Evolutionary conservation across 2,113 vertebrate genomes (phyloP), one percentile per base, ranked within the genome.

Genomic region (Microtus montanus): DNA sequence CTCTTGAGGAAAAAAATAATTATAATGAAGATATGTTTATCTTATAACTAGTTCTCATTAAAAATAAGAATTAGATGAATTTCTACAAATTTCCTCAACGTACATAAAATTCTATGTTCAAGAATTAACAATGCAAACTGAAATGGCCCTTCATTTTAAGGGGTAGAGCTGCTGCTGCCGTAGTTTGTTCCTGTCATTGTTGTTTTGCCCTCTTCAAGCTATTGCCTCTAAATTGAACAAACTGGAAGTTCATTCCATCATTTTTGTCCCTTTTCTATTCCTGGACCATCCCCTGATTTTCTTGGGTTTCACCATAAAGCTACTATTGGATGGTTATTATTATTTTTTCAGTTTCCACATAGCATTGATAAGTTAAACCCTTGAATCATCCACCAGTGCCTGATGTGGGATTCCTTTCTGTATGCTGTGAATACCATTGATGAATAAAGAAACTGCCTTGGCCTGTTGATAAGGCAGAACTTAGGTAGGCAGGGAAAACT

Each of bases 1-100:
- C 75, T 80, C 54, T 95, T 90, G 70, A 96, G 90, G 54, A 95
- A 97, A 96, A 96, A 90, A 97, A 97, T 96, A 90, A 87, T 91
- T 91, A 49, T 49, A 85, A 74, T 17, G 93, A 82, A 95, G 63
- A 77, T 63, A 89, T 68, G 26, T 47, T 93, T 93, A 54, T 80
- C 90, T 93, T 91, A 90, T 30, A 90, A 75, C 30, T 44, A 78
- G 61, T 17, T 80, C 73, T 52, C 28, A 89, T 71, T 35, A 35
- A 83, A 89, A 94, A 74, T 95, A 93, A 95, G 49, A 91, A 91
- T 83, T 92, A 47, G 58, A 84, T 33, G 15, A 95, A 95, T 14
- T 83, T 64, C 26, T 87, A 86, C 12, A 91, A 82, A 91, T 95
- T 89, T 7, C 49, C 41, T 52, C 9, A 93, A 87, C 3, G 75